These are phyloP conservation scores for Pseudomyrmex pallidus DNA, from an alignment of 1,140 invertebrate species.

Conservation along the genomic window DNA sequence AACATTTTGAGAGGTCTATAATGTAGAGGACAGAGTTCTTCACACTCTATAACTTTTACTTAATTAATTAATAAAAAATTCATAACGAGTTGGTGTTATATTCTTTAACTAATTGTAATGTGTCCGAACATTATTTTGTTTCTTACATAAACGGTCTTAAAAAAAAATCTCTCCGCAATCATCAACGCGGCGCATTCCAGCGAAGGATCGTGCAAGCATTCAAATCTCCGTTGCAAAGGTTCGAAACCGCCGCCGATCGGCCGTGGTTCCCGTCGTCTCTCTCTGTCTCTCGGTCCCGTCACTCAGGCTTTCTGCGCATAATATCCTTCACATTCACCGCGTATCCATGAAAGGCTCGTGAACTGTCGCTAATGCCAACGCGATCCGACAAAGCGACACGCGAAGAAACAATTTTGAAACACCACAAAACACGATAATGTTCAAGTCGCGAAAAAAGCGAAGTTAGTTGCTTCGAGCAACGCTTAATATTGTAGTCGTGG, in stretches of 20 bases:
- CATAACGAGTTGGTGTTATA: background rate
- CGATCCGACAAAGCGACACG: constrained; percentile 32
- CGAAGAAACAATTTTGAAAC: constrained; percentile 4
- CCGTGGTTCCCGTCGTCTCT: too few species aligned
- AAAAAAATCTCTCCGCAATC: background rate
- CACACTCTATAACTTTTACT: too few species aligned
- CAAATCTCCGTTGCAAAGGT: background rate
- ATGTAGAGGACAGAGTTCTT: too few species aligned
- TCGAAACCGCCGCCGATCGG: background rate
- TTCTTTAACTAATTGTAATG: background rate
- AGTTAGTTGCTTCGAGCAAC: too few species aligned
- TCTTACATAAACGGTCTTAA: background rate
- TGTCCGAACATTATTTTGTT: background rate
- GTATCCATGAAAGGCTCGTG: constrained; percentile 56
- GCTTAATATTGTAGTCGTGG: background rate
- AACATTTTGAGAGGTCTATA: too few species aligned
- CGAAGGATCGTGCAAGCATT: background rate
- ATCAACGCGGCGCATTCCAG: background rate
- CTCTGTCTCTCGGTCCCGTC: background rate
- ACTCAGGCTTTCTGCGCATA: background rate
- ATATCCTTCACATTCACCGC: constrained; percentile 37
- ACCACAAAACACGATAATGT: background rate
- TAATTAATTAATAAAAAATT: background rate
- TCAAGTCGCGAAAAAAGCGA: background rate
- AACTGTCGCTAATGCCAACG: background rate